phyloP scores from a whole-genome alignment of 2,888 invertebrate genomes.

The Cordilura impudica region DNA sequence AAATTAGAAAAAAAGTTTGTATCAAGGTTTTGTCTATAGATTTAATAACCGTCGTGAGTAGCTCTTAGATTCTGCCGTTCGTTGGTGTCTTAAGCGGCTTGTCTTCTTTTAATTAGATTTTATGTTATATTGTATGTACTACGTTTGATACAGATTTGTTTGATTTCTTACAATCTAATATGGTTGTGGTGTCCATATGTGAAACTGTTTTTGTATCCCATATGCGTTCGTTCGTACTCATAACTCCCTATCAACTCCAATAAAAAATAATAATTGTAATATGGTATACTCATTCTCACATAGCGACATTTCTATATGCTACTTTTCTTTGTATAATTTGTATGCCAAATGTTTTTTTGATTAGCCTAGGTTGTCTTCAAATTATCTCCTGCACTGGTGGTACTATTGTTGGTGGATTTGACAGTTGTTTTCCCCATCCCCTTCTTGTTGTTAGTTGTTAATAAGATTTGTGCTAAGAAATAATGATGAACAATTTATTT shows the following conservation, averaged over 20 bases:
- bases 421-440: background rate
- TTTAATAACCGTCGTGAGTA: background rate
- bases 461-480: constrained; percentile 51
- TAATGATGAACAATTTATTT: constrained; percentile 29
- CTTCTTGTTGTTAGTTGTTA: constrained; percentile 30
- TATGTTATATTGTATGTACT: background rate
- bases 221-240: background rate
- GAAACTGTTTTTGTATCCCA: constrained; percentile 9
- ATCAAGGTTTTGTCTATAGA: constrained; percentile 7
- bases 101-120: constrained; percentile 44
- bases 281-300: too few species aligned
- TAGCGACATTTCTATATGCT: background rate
- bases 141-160: constrained; percentile 39
- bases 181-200: background rate
- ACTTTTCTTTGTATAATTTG: constrained; percentile 37
- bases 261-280: constrained; percentile 40
- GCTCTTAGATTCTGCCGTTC: background rate
- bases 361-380: constrained; percentile 18
- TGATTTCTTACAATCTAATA: constrained; percentile 50
- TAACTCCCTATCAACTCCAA: constrained; percentile 11
- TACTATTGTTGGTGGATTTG: background rate
- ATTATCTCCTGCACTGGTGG: constrained; percentile 7
- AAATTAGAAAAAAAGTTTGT: constrained; percentile 4
- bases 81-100: constrained; percentile 24
- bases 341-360: constrained; percentile 44